Evolutionary conservation across 2,113 vertebrate genomes (phyloP).

Genomic region (Agelaius tricolor): DNA sequence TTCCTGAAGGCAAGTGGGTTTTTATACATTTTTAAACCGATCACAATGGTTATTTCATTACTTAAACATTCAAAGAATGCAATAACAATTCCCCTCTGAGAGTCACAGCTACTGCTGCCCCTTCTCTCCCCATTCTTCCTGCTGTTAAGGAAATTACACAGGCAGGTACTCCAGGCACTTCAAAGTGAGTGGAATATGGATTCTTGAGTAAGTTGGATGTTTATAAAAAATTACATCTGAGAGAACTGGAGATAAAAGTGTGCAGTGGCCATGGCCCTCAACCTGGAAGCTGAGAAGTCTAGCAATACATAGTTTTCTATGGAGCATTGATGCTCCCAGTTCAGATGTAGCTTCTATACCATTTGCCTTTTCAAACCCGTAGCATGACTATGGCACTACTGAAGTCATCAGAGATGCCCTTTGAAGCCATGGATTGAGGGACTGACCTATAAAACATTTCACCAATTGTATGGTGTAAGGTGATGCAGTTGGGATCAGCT

Average conservation of each 20-base stretch:
- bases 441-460: not conserved
- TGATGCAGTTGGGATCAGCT: not conserved
- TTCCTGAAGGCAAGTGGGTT: constrained; percentile 16
- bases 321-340: not conserved
- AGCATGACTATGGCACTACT: not conserved
- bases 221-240: not conserved
- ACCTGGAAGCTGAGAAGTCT: not conserved
- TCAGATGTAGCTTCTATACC: not conserved
- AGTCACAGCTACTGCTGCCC: not conserved
- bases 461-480: not conserved
- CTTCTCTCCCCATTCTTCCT: not conserved
- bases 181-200: not conserved
- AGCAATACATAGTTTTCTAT: not conserved
- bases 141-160: not conserved
- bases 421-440: not conserved
- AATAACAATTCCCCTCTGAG: not conserved
- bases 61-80: constrained; percentile 3
- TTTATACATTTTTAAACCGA: constrained; percentile 18
- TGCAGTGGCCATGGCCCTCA: not conserved
- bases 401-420: not conserved
- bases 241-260: not conserved
- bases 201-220: not conserved
- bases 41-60: not conserved
- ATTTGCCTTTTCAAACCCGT: not conserved
- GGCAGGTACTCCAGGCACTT: not conserved